Evolutionary conservation across 2,888 invertebrate genomes (phyloP), one percentile per base, ranked within the genome.

Genomic region (Lasioglossum vierecki): DNA sequence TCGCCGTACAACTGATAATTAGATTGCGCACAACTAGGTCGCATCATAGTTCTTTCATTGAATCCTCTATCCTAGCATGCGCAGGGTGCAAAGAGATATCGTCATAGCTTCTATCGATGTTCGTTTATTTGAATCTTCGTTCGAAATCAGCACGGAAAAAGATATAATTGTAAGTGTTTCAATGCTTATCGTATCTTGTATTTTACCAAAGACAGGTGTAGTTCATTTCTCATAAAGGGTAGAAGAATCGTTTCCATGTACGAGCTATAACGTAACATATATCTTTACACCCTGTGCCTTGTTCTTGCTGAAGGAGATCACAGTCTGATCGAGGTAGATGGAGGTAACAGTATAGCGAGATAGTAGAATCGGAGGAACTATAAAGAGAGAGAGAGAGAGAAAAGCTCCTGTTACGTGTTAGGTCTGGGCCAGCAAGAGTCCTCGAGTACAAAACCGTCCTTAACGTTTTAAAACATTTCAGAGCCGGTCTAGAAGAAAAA

Each of bases 251-350:
- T 63, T 15, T 18, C 22, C 2, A 49, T 49, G 30, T 13, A 63
- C 0, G 15, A 63, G 63, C 30, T 30, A 63, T 30, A 63, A 63
- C 1, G 26, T 18, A 18, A 30, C 6, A 30, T 18, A 18, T 63
- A 18, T 63, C 63, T 63, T 30, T 18, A 18, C 26, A 63, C 15
- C 30, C 30, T 63, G 63, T 63, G 63, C 11, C 63, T 30, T 63
- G 26, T 63, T 63, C 30, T 6, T 30, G 63, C 26, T 63, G 15
- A 63, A 63, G 57, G 63, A 63, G 15, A 30, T 63, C 13, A 15
- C 15, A 57, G 57, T 57, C 57, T 57, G 57, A 57, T n/a, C n/a
- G 57, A 57, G 57, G 57, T 57, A 57, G n/a, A 57, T 57, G 57
- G 57, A 57, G 57, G 57, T 57, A 57, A 57, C n/a, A n/a, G 13